These are phyloP conservation scores for Acleris sparsana DNA, from an alignment of 2,888 invertebrate genomes.

Conservation along the genomic window DNA sequence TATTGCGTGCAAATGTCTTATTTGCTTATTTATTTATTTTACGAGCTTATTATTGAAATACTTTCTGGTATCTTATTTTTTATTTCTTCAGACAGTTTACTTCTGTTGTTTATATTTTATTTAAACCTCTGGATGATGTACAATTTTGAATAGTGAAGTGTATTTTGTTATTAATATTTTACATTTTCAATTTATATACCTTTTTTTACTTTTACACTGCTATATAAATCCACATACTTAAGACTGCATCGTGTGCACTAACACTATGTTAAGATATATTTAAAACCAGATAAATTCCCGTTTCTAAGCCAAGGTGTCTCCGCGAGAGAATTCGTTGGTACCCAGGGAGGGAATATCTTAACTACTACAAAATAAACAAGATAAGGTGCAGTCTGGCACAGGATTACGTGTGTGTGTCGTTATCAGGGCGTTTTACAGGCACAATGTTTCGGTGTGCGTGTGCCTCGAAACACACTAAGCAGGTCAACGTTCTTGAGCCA, in stretches of 20 bases:
- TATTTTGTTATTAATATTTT: too few relatives aligned
- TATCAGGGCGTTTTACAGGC: constrained; percentile 62
- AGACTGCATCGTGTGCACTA: not conserved
- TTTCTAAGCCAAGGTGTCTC: constrained; percentile 1
- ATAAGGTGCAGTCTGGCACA: constrained; percentile 55
- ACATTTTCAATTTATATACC: too few relatives aligned
- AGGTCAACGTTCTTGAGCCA: constrained; percentile 68
- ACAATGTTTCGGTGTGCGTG: constrained; percentile 59
- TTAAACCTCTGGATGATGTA: too few relatives aligned
- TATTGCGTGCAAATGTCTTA: too few relatives aligned
- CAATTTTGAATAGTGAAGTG: too few relatives aligned
- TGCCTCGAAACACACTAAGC: constrained; percentile 62
- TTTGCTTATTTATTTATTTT: too few relatives aligned
- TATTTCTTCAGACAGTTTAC: too few relatives aligned
- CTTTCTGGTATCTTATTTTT: too few relatives aligned
- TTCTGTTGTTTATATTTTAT: too few relatives aligned
- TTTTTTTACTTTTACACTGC: too few relatives aligned
- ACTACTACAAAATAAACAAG: constrained; percentile 67
- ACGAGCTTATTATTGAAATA: too few relatives aligned
- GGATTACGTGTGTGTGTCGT: constrained; percentile 55
- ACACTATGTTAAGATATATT: constrained; percentile 11
- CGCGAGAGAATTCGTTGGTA: constrained; percentile 16
- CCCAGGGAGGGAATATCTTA: constrained; percentile 43
- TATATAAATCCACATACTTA: too few relatives aligned
- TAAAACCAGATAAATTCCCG: constrained; percentile 8